phyloP scores from a whole-genome alignment of 2,113 vertebrate genomes.

The Silurus glanis region DNA sequence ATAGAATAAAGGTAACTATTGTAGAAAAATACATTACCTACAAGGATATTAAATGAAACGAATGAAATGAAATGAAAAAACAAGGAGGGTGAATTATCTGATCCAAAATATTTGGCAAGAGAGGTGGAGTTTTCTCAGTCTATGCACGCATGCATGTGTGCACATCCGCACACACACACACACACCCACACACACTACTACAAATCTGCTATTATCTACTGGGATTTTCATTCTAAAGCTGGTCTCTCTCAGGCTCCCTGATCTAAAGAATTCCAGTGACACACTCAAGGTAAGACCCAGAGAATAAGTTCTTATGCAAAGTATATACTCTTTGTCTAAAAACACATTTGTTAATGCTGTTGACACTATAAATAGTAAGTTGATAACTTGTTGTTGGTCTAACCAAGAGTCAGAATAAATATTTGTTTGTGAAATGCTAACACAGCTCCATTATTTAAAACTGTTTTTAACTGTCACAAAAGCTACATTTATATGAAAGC shows the following conservation, averaged over 20 bases:
- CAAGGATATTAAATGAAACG: not conserved
- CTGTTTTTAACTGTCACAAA: no score
- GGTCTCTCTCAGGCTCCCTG: not conserved
- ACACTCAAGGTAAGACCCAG: slow-evolving; percentile 17
- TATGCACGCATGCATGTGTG: not conserved
- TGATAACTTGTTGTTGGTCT: not conserved
- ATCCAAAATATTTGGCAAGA: not conserved
- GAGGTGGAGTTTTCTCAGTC: slow-evolving; percentile 6
- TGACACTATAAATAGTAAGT: not conserved
- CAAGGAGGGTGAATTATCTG: not conserved
- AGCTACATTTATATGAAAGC: no score
- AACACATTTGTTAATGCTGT: not conserved
- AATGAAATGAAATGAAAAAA: not conserved
- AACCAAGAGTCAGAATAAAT: not conserved
- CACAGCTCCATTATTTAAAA: not conserved
- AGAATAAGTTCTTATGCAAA: not conserved
- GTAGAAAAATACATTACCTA: not conserved
- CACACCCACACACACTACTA: slow-evolving; percentile 6
- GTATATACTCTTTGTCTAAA: not conserved
- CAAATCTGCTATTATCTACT: slow-evolving; percentile 21
- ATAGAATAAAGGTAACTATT: not conserved
- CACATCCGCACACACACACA: not conserved
- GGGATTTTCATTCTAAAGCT: slow-evolving; percentile 17
- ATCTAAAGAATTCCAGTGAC: not conserved
- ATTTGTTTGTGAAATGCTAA: not conserved